Evolutionary conservation across 2,888 invertebrate genomes (phyloP).

Genomic region (Allophyes oxyacanthae): DNA sequence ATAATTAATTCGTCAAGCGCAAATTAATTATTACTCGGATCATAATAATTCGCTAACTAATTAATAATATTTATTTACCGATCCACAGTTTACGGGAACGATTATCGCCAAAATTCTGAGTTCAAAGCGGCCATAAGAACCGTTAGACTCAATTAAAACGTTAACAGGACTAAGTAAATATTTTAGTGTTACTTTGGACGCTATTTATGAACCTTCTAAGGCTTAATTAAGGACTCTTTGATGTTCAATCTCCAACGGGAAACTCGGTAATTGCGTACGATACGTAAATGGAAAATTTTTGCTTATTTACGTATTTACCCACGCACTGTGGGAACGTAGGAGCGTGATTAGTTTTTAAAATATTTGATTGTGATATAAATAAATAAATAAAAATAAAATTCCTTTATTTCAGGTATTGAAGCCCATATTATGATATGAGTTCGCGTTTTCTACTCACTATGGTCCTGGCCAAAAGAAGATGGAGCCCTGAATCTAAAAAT

Average conservation of each 20-base stretch:
- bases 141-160: constrained; percentile 83
- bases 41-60: constrained; percentile 43
- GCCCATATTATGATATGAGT: too few species aligned
- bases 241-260: constrained; percentile 86
- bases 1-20: constrained; percentile 30
- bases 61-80: constrained; percentile 57
- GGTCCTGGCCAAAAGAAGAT: too few species aligned
- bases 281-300: constrained; percentile 64
- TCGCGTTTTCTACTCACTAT: too few species aligned
- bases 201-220: constrained; percentile 84
- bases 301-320: constrained; percentile 42
- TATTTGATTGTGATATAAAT: constrained; percentile 17
- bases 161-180: constrained; percentile 82
- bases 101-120: constrained; percentile 67
- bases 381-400: too few species aligned
- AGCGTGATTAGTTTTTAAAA: constrained; percentile 27
- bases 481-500: too few species aligned
- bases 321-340: constrained; percentile 22
- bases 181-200: constrained; percentile 79
- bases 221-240: constrained; percentile 86
- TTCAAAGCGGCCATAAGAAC: constrained; percentile 77
- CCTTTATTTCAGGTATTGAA: too few species aligned
- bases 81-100: constrained; percentile 46
- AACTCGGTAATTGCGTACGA: constrained; percentile 80
- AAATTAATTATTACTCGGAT: constrained; percentile 31